A percentile compares a stretch with the other conserved stretches of the same genome.
Conservation (phyloP, 1,140 invertebrate species). For the Nasonia vitripennis region DNA sequence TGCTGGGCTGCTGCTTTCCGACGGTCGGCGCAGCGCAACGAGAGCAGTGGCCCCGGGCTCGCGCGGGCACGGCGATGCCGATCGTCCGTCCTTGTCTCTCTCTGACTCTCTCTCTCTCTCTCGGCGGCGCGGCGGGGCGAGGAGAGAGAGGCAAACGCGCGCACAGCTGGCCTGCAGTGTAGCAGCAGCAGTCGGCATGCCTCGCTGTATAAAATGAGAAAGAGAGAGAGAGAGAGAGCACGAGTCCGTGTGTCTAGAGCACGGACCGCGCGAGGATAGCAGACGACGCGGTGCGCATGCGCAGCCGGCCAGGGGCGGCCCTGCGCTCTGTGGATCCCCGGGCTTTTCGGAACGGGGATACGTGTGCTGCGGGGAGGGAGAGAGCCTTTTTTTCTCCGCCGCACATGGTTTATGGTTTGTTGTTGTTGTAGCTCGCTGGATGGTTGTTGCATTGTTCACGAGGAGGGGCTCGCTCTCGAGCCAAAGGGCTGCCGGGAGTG, state of each 20-base stretch:
- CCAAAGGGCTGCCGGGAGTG: neutral
- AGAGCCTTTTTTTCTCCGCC: neutral
- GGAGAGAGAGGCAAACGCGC: neutral
- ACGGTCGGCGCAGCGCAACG: constrained; percentile 6
- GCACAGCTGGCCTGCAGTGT: neutral
- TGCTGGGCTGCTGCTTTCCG: neutral
- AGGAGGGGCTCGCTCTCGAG: neutral
- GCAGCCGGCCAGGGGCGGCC: neutral
- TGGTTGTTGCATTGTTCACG: neutral
- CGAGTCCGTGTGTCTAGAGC: neutral
- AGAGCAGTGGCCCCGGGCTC: constrained; percentile 1
- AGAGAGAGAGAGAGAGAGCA: neutral
- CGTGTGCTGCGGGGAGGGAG: neutral
- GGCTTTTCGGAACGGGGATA: neutral
- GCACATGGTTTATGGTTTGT: neutral
- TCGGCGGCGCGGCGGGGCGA: neutral
- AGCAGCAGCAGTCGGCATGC: neutral
- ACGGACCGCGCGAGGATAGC: neutral
- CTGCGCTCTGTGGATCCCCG: no score
- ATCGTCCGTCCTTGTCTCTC: neutral
- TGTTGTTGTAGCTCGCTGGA: neutral
- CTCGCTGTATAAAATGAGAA: neutral
- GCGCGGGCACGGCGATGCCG: constrained; percentile 1
- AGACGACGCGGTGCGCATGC: neutral
- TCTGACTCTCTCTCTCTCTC: neutral